A percentile compares a stretch with the other conserved stretches of the same genome.
These are phyloP conservation scores for Montipora capitata DNA, from an alignment of 92 coral and sea anemone genomes.

Conservation along the genomic window DNA sequence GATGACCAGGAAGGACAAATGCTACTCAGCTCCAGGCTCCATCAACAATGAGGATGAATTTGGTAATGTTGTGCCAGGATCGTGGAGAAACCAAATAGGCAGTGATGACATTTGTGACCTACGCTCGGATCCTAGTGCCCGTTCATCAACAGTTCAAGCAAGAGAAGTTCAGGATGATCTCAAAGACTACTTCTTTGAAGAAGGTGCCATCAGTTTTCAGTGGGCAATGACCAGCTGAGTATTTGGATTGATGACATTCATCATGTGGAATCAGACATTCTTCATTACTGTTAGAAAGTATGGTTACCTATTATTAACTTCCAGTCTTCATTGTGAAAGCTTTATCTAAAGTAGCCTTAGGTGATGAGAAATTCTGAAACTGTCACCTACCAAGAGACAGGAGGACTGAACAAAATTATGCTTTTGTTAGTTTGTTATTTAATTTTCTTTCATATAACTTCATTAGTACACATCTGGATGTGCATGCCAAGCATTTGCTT, in stretches of 20 bases:
- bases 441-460: background rate
- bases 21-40: constrained; percentile 54
- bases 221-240: constrained; percentile 73
- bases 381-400: constrained; percentile 5
- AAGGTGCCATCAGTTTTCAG: constrained; percentile 73
- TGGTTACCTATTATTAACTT: background rate
- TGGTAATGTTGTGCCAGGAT: constrained; percentile 48
- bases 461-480: background rate
- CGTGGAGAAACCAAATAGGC: constrained; percentile 50
- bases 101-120: constrained; percentile 31
- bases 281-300: background rate
- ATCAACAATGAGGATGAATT: constrained; percentile 57
- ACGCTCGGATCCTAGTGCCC: constrained; percentile 26
- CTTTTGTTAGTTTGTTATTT: background rate
- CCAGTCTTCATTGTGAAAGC: background rate
- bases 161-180: constrained; percentile 70
- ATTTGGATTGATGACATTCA: background rate
- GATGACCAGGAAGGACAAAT: constrained; percentile 55
- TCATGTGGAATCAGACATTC: background rate
- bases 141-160: constrained; percentile 71
- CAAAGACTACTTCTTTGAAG: constrained; percentile 73
- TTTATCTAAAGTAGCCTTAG: constrained; percentile 3
- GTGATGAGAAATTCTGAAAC: background rate
- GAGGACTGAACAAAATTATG: background rate
- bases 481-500: too few species aligned